Evolutionary conservation across 2,888 invertebrate species (phyloP), one percentile per base, ranked within the genome.

Genomic region (Dynastes hyllus): DNA sequence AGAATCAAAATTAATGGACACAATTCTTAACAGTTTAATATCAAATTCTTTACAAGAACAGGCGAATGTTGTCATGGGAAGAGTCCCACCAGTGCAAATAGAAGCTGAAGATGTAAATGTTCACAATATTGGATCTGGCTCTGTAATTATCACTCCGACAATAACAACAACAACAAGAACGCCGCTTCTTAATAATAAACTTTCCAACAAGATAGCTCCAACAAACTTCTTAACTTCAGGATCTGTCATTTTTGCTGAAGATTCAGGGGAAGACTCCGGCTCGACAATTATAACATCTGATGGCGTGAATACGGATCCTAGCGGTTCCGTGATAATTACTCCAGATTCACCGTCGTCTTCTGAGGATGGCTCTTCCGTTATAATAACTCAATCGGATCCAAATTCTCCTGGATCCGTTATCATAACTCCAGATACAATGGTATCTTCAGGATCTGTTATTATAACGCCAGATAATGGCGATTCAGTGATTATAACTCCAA

Each of bases 121-220:
- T 1, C 45, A 6, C 45, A 9, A 9, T 45, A 9, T 9, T 9
- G 45, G 45, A 45, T 6, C 5, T 6, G 29, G 9, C 5, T 63
- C 63, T 3, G 16, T 66, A 16, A 66, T 66, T n/a, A 66, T 66
- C n/a, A 11, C 66, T 8, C 66, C 66, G 8, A 66, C 66, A 37
- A 66, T 40, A 4, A 45, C 45, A 45, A 45, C 32, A 4, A 32
- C 4, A 32, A 32, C 45, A 37, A 37, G 6, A 45, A 45, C 45
- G 8, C 45, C 45, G 9, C 5, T 9, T 8, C 8, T 9, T 8
- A 45, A 8, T 9, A 8, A 45, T 9, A 45, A 32, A 32, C 4
- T 32, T 32, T 4, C 9, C 29, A 63, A 2, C 29, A 29, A 3
- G 63, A 63, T 8, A 27, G n/a, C 29, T 5, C 22, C 29, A 45